Percentiles rank a stretch among this genome's conserved stretches.
phyloP scores from a whole-genome alignment of 2,888 invertebrate species.

The Xestia c-nigrum region DNA sequence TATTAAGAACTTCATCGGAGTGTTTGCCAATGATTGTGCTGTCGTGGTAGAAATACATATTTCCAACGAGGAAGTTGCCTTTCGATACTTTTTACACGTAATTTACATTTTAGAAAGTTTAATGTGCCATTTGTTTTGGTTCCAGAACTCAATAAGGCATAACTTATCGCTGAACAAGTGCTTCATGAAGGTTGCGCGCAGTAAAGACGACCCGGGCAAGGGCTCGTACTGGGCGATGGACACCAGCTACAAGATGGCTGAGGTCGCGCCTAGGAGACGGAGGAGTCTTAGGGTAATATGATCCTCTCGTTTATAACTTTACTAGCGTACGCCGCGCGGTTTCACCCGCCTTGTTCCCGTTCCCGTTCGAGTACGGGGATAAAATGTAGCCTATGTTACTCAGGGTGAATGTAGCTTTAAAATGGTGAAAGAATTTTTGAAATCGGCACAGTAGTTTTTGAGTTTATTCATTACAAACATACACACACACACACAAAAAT shows the following conservation, averaged over 20 bases:
- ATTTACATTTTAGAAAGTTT: not conserved
- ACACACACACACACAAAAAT: too few species aligned
- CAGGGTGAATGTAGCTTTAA: too few species aligned
- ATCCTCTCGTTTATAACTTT: not conserved
- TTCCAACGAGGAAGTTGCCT: not conserved
- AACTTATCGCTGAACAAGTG: constrained; percentile 93
- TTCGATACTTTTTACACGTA: not conserved
- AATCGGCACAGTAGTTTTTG: too few species aligned
- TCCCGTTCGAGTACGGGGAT: too few species aligned
- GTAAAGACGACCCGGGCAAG: constrained; percentile 94
- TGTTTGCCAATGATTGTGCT: not conserved
- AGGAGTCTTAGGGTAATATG: constrained; percentile 85
- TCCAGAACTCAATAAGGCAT: constrained; percentile 93
- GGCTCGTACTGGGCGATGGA: constrained; percentile 92
- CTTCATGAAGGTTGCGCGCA: constrained; percentile 93
- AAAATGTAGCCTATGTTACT: too few species aligned
- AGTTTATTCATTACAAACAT: too few species aligned
- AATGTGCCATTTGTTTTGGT: constrained; percentile 53
- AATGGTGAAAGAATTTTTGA: too few species aligned
- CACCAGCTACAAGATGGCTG: constrained; percentile 89
- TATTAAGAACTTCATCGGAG: not conserved
- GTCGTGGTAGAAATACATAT: too few species aligned
- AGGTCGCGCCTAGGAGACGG: constrained; percentile 88
- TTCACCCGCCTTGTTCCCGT: too few species aligned
- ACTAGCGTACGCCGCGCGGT: too few species aligned